Conservation (phyloP, 2,888 invertebrate genomes). For the Alcis repandata region DNA sequence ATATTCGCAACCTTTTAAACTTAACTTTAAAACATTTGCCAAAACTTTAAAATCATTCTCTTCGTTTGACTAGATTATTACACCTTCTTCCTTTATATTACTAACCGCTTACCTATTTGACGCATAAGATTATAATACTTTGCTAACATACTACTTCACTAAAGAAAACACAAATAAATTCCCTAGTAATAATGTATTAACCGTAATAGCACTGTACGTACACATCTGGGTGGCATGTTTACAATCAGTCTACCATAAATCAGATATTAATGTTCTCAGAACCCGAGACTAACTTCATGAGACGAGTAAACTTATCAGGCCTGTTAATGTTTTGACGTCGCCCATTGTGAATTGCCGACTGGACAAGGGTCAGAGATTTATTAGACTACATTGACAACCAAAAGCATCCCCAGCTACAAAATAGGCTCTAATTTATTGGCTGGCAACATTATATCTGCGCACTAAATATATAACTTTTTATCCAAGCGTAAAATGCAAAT, state of each 20-base stretch:
- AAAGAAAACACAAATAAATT: not conserved
- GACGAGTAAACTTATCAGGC: conserved; percentile 51
- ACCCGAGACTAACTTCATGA: conserved; percentile 34
- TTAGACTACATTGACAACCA: conserved; percentile 69
- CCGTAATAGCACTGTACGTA: not conserved
- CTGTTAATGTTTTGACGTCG: conserved; percentile 53
- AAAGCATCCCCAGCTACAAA: conserved; percentile 13
- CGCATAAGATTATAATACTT: no score
- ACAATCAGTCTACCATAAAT: conserved; percentile 18
- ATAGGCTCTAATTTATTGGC: conserved; percentile 11
- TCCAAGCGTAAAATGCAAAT: conserved; percentile 5
- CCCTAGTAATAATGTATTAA: not conserved
- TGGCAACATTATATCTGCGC: not conserved
- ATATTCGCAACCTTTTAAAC: no score
- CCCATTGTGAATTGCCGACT: conserved; percentile 63
- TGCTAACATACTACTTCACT: no score
- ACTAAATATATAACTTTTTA: not conserved
- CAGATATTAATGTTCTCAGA: conserved; percentile 12
- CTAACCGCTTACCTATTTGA: no score
- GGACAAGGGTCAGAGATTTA: conserved; percentile 81
- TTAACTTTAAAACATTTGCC: no score
- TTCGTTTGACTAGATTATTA: no score
- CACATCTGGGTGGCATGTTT: conserved; percentile 5
- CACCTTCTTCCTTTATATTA: no score
- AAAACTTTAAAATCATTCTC: no score